A percentile compares a stretch with the other conserved stretches of the same genome.
These are phyloP conservation scores for Theristicus caerulescens DNA, from an alignment of 2,113 vertebrate genomes.

Conservation along the genomic window DNA sequence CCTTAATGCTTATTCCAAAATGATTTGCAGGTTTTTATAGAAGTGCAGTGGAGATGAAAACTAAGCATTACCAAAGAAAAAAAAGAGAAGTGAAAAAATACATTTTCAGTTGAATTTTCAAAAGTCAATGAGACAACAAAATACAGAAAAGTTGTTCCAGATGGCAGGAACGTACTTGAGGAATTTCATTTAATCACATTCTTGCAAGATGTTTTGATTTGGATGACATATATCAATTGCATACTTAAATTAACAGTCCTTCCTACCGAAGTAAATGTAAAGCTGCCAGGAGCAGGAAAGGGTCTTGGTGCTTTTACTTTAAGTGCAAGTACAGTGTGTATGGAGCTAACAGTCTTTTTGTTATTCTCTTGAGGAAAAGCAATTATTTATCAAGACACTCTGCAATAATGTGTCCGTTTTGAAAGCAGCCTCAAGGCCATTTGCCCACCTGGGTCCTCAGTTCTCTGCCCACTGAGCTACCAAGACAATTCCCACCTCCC, in stretches of 20 bases:
- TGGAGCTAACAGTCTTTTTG: background rate
- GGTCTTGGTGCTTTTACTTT: background rate
- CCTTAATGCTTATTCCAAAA: background rate
- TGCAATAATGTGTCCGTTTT: background rate
- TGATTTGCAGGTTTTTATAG: background rate
- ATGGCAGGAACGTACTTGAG: conserved; percentile 46
- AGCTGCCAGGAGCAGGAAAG: background rate
- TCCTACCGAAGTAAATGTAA: conserved; percentile 9
- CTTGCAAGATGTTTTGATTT: conserved; percentile 47
- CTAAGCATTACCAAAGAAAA: background rate
- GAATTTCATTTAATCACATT: conserved; percentile 57
- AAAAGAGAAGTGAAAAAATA: background rate
- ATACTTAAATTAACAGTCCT: conserved; percentile 48
- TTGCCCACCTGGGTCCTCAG: background rate
- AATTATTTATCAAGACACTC: background rate
- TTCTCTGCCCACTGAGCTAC: background rate
- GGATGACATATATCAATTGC: conserved; percentile 44
- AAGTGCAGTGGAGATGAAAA: background rate
- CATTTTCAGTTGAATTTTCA: conserved; percentile 34
- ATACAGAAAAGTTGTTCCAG: conserved; percentile 60
- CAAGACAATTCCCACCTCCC: background rate
- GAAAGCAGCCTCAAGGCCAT: background rate
- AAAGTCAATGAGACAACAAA: conserved; percentile 60
- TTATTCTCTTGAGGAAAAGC: background rate
- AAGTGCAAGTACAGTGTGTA: background rate